Evolutionary conservation across 2,797 vertebrate species (phyloP), one percentile per base, ranked within the genome.

Genomic region (Tokudaia muenninki): DNA sequence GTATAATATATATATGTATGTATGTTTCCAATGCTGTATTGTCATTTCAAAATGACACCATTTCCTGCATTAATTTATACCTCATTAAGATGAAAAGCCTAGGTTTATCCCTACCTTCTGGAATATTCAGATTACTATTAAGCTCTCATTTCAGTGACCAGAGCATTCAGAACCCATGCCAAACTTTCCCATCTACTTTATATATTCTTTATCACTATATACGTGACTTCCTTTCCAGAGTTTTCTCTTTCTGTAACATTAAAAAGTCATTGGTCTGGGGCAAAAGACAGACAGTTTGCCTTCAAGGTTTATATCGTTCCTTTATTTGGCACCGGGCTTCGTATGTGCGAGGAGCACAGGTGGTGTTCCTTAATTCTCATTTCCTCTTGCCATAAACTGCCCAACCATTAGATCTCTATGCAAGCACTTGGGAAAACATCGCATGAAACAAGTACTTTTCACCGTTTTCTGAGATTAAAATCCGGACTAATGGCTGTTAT

Each of bases 391-490:
- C 63, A 59, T 67, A 89, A 97, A 67, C 74, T 78, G 77, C 34
- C 67, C 50, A 78, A 74, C 72, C 77, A 95, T 92, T 67, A 90
- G 63, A 79, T 74, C 31, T 94, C 52, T 41, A 70, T 47, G 63
- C 59, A 72, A 59, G n/a, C 26, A 87, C 74, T 92, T 70, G 84
- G 74, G n/a, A 86, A 92, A 96, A 87, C 2, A 81, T 63, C 41
- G 14, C 22, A 61, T 16, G 37, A 95, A 94, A 97, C 79, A 92
- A 86, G 55, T 55, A 84, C 63, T 90, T 90, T 79, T 80, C 61
- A 88, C 19, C 65, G 80, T 59, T 95, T 90, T 81, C 79, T 61
- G 41, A 96, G 87, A 96, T 94, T 91, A 94, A 97, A 97, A 96
- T 96, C 75, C 22, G 91, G 92, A 83, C 79, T 63, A 95, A 90